A percentile compares a stretch with the other conserved stretches of the same genome.
Evolutionary conservation across 2,888 invertebrate genomes (phyloP).

Genomic region (Syrista parreyssii): DNA sequence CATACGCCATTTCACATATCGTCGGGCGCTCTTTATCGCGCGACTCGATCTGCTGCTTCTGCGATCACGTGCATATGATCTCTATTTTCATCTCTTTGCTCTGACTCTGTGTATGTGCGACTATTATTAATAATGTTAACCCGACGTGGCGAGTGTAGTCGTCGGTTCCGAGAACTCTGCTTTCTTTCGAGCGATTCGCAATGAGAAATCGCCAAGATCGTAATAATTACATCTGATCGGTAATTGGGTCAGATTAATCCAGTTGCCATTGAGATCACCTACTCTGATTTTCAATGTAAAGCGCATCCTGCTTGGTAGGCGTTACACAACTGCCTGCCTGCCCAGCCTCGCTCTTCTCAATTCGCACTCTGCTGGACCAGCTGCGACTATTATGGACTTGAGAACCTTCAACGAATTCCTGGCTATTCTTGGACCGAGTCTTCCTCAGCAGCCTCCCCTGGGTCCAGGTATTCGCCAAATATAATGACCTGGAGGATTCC

Average conservation of each 20-base stretch:
- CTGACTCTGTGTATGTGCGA: not conserved
- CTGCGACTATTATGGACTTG: not conserved
- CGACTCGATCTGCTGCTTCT: not conserved
- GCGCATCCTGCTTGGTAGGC: not conserved
- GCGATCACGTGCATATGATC: not conserved
- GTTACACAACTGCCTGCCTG: not conserved
- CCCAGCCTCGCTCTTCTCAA: not conserved
- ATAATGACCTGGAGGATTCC: slow-evolving; percentile 18
- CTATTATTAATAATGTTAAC: not conserved
- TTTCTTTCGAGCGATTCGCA: not conserved
- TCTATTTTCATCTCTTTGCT: not conserved
- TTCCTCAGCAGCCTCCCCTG: not conserved
- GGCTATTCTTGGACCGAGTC: not conserved
- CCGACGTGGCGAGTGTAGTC: not conserved
- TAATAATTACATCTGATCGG: not conserved
- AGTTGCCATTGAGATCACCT: not conserved
- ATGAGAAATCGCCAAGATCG: not conserved
- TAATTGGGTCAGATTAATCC: slow-evolving; percentile 5
- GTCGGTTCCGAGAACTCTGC: not conserved
- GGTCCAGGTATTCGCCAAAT: not conserved
- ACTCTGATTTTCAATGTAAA: not conserved
- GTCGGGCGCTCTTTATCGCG: slow-evolving; percentile 17
- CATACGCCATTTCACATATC: slow-evolving; percentile 59
- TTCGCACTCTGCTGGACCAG: not conserved
- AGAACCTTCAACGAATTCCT: not conserved